These are phyloP conservation scores for Urophycis tenuis DNA, from an alignment of 2,797 vertebrate species.

Conservation along the genomic window DNA sequence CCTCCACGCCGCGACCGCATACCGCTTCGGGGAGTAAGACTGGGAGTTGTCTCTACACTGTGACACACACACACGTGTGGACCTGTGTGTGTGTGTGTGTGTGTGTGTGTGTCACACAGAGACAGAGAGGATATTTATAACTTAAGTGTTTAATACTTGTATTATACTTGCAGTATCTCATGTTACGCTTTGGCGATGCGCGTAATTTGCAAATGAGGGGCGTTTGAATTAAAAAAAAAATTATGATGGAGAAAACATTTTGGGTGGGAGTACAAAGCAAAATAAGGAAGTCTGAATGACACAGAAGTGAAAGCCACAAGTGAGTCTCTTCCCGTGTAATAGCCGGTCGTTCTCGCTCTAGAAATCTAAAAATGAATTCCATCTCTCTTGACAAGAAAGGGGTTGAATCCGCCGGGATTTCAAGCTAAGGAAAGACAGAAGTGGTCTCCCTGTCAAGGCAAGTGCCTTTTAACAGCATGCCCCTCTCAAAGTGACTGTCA, in stretches of 20 bases:
- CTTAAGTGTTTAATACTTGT: neutral
- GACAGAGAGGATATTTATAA: neutral
- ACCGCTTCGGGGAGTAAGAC: conserved; percentile 7
- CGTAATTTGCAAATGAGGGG: neutral
- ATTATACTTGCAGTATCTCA: neutral
- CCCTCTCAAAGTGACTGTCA: conserved; percentile 52
- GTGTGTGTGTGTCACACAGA: neutral
- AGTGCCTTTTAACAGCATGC: conserved; percentile 21
- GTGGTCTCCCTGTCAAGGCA: conserved; percentile 32
- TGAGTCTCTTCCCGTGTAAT: conserved; percentile 17
- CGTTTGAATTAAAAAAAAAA: neutral
- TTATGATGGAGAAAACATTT: neutral
- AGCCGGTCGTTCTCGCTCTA: conserved; percentile 11
- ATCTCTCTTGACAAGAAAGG: conserved; percentile 30
- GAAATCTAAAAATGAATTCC: conserved; percentile 11
- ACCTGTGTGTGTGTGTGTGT: conserved; percentile 2
- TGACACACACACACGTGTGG: neutral
- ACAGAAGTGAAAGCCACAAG: conserved; percentile 27
- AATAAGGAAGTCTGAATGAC: conserved; percentile 15
- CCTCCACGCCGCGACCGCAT: conserved; percentile 35
- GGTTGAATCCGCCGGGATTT: conserved; percentile 38
- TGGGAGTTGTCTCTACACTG: conserved; percentile 31
- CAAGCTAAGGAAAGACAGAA: conserved; percentile 22
- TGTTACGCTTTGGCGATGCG: neutral
- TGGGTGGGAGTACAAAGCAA: conserved; percentile 6